Evolutionary conservation across 2,888 invertebrate species (phyloP), one percentile per base, ranked within the genome.

Genomic region (Sesia apiformis): DNA sequence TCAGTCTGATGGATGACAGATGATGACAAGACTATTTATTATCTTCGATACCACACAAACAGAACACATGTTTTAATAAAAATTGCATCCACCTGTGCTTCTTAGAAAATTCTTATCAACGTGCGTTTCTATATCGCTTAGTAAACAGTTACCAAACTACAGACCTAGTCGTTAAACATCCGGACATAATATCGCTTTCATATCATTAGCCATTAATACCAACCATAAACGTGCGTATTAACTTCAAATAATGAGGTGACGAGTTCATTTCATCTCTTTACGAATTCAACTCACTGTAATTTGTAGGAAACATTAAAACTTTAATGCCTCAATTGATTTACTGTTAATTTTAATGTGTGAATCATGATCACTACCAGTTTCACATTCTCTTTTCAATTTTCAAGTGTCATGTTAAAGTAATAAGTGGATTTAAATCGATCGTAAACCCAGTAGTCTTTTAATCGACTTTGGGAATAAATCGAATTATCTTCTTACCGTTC

Each of bases 241-340:
- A 70, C 65, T 66, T 67, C 57, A 53, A 53, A 55, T 63, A 60
- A 65, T 60, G 57, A 67, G 63, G 46, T 60, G 39, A 51, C 38
- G 50, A 39, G 8, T 46, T 40, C 40, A 50, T 43, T 57, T 59
- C 56, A 52, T 64, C 58, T 60, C 57, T 64, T 67, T 67, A 62
- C 55, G 23, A 55, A 66, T 63, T 61, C 63, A 51, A 54, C 53
- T 63, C 61, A 57, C 59, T 62, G 51, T 63, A 63, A 60, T 68
- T 46, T 67, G 61, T 65, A 69, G 69, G 70, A 71, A 72, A 65
- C 63, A 62, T 67, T 65, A 65, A 70, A 67, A 56, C 58, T 60
- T 65, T 65, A 63, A 63, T 67, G 60, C 63, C 62, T 57, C 55
- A 58, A 56, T 66, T 72, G 70, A 73, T 75, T 73, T 73, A 75